These are phyloP conservation scores for Forbesichthys agassizii DNA, from an alignment of 2,113 vertebrate species.

Conservation along the genomic window DNA sequence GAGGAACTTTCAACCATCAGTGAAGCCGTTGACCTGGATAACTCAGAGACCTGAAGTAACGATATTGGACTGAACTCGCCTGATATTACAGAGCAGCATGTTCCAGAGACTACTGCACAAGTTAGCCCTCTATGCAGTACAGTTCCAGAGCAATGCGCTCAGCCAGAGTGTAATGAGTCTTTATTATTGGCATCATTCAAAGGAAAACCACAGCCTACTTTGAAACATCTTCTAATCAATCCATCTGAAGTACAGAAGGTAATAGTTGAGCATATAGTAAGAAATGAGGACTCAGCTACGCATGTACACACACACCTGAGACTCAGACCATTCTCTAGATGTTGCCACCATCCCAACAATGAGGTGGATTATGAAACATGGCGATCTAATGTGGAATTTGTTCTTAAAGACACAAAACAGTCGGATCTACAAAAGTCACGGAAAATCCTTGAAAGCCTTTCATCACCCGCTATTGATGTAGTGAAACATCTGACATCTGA, in stretches of 20 bases:
- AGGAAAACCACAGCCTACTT: not conserved
- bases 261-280: too few relatives aligned
- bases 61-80: not conserved
- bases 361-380: not conserved
- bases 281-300: too few relatives aligned
- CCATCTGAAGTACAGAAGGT: too few relatives aligned
- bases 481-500: not conserved
- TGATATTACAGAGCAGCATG: not conserved
- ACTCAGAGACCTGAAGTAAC: constrained; percentile 4
- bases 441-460: not conserved
- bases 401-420: not conserved
- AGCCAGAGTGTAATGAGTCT: not conserved
- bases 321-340: not conserved
- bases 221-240: not conserved
- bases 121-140: not conserved
- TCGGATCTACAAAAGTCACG: not conserved
- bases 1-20: constrained; percentile 16
- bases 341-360: not conserved
- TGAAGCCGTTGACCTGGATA: constrained; percentile 6
- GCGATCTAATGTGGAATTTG: not conserved
- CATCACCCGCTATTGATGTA: not conserved
- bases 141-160: not conserved
- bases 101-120: constrained; percentile 5
- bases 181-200: not conserved
- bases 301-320: too few relatives aligned